These are phyloP conservation scores for Lytechinus variegatus DNA, from an alignment of 35 echinoderm and acorn worm genomes.

Conservation along the genomic window DNA sequence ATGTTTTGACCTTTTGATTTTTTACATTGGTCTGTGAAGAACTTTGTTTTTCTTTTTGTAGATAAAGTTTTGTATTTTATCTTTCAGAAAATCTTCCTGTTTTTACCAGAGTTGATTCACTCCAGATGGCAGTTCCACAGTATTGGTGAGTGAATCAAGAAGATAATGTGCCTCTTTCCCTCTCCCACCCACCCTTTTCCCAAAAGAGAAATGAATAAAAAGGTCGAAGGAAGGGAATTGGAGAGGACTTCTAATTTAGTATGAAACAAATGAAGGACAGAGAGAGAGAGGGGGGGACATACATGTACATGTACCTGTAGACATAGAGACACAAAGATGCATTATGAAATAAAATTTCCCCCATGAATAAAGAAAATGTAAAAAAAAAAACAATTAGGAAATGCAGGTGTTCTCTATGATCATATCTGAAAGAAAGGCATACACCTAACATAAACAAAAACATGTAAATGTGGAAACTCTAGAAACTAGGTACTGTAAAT, in stretches of 20 bases:
- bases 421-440: too few relatives aligned
- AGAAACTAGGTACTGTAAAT: too few relatives aligned
- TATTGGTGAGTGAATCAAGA: conserved; percentile 74
- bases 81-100: conserved; percentile 93
- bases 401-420: too few relatives aligned
- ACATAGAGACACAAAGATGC: too few relatives aligned
- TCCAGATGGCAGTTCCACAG: conserved; percentile 99
- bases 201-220: background rate
- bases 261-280: background rate
- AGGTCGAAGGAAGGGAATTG: background rate
- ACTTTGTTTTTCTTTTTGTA: background rate
- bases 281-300: too few relatives aligned
- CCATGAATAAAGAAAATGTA: too few relatives aligned
- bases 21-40: background rate
- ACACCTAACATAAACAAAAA: too few relatives aligned
- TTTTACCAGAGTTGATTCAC: conserved; percentile 92
- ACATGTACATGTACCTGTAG: too few relatives aligned
- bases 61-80: background rate
- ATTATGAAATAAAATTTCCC: too few relatives aligned
- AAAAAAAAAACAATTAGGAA: too few relatives aligned
- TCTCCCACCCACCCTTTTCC: too few relatives aligned
- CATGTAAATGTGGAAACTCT: too few relatives aligned
- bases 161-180: background rate
- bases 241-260: background rate
- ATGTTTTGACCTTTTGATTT: background rate